Percentiles rank a stretch among this genome's conserved stretches.
Evolutionary conservation across 2,113 vertebrate genomes (phyloP).

Genomic region (Nanorana parkeri): DNA sequence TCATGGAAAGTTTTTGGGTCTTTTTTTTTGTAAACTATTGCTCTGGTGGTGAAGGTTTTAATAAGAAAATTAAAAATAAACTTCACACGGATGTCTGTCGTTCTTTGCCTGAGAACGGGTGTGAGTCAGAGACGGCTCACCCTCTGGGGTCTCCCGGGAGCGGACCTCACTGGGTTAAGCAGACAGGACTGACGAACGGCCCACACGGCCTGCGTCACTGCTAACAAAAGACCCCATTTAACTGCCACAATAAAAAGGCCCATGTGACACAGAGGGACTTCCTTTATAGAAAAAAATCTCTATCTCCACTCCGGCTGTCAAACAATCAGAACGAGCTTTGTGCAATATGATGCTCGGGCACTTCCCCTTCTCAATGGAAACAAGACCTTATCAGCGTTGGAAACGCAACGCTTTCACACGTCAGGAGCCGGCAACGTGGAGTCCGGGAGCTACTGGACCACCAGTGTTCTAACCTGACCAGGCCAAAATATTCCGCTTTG

Average conservation of each 20-base stretch:
- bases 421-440: too few relatives aligned
- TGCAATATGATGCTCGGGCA: background rate
- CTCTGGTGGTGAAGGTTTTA: too few relatives aligned
- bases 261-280: constrained; percentile 19
- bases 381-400: background rate
- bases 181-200: background rate
- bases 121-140: background rate
- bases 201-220: constrained; percentile 25
- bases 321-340: constrained; percentile 18
- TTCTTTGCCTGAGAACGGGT: background rate
- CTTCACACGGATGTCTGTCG: background rate
- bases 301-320: background rate
- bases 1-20: too few relatives aligned
- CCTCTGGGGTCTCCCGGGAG: background rate
- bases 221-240: constrained; percentile 43
- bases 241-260: constrained; percentile 40
- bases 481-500: too few relatives aligned
- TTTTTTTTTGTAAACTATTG: too few relatives aligned
- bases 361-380: constrained; percentile 17
- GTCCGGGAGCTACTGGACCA: too few relatives aligned
- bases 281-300: constrained; percentile 1
- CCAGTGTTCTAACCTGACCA: too few relatives aligned
- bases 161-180: background rate
- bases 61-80: too few relatives aligned
- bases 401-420: too few relatives aligned